These are phyloP conservation scores for Drosophila gaucha DNA, from an alignment of 2,888 invertebrate species.

Conservation along the genomic window DNA sequence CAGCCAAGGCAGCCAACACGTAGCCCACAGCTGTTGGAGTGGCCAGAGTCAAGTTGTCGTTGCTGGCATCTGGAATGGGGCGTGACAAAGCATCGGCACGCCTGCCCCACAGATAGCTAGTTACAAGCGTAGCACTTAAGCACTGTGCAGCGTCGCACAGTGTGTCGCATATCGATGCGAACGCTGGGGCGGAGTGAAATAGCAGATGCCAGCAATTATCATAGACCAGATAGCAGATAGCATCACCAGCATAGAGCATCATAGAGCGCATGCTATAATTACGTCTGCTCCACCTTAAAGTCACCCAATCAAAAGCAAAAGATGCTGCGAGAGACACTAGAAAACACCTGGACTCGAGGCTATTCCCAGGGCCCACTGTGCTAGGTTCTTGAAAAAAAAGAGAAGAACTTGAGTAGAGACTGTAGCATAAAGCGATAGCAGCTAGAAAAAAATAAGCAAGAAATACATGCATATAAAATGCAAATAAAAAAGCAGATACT, in stretches of 20 bases:
- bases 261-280: conserved; percentile 28
- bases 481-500: conserved; percentile 77
- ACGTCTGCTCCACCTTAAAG: conserved; percentile 34
- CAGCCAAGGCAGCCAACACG: conserved; percentile 13
- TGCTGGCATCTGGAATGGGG: conserved; percentile 50
- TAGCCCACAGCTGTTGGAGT: conserved; percentile 52
- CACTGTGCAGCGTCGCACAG: conserved; percentile 45
- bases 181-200: background rate
- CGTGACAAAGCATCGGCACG: conserved; percentile 67
- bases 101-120: conserved; percentile 70
- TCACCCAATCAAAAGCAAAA: conserved; percentile 33
- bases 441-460: conserved; percentile 44
- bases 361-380: conserved; percentile 45
- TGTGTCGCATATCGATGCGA: conserved; percentile 34
- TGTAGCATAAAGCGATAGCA: background rate
- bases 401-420: conserved; percentile 21
- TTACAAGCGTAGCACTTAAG: conserved; percentile 67
- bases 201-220: conserved; percentile 33
- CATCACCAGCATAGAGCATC: conserved; percentile 21
- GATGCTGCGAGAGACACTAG: conserved; percentile 16
- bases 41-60: conserved; percentile 24
- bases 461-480: conserved; percentile 76
- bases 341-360: conserved; percentile 11
- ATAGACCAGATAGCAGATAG: conserved; percentile 36
- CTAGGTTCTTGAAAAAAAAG: conserved; percentile 13